These are phyloP conservation scores for Tringa solitaria DNA, from an alignment of 2,113 vertebrate species.

Conservation along the genomic window DNA sequence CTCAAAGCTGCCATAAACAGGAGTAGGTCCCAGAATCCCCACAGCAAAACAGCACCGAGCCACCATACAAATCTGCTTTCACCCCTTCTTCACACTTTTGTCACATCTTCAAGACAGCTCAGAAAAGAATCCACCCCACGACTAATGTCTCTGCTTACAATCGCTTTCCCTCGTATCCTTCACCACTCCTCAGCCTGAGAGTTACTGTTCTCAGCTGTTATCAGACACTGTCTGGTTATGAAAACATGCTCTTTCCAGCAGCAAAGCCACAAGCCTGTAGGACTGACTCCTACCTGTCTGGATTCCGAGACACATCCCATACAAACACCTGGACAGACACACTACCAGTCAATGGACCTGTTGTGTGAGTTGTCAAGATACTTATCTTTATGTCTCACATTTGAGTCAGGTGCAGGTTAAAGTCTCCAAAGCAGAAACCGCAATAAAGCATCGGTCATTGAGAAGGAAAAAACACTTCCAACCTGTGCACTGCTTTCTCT, in stretches of 20 bases:
- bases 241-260: not conserved
- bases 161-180: not conserved
- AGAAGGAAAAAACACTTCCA: not conserved
- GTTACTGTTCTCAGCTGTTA: not conserved
- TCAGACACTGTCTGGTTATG: not conserved
- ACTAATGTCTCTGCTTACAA: not conserved
- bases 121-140: not conserved
- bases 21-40: not conserved
- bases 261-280: not conserved
- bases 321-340: not conserved
- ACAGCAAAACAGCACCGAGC: not conserved
- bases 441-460: not conserved
- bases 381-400: not conserved
- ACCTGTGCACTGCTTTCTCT: not conserved
- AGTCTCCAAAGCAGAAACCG: not conserved
- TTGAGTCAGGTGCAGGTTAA: not conserved
- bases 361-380: not conserved
- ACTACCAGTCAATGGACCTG: not conserved
- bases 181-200: not conserved
- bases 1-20: not conserved
- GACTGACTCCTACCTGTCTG: not conserved
- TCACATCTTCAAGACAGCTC: not conserved
- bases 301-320: accelerated
- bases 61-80: not conserved
- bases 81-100: not conserved